Conservation (phyloP, 2,888 invertebrate genomes). For the Pseudococcus jackbeardsleyi region DNA sequence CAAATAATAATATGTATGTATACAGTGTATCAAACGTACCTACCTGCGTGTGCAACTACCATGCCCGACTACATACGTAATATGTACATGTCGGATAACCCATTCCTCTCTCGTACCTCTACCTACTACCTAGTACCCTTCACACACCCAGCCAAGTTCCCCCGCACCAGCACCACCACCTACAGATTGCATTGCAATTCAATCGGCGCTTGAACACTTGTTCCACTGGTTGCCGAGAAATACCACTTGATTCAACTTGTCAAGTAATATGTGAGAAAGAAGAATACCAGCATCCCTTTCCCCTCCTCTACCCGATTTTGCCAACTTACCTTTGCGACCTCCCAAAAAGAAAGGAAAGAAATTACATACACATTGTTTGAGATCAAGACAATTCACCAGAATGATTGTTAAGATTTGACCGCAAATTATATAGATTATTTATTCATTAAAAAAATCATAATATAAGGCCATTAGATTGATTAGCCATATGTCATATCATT, state of each 20-base stretch:
- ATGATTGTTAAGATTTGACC: too few relatives aligned
- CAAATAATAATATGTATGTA: conserved; percentile 33
- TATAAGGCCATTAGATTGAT: too few relatives aligned
- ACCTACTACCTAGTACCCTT: conserved; percentile 2
- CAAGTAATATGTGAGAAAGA: neutral
- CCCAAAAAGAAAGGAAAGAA: neutral
- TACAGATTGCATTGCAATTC: neutral
- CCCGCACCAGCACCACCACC: neutral
- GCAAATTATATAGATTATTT: too few relatives aligned
- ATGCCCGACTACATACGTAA: neutral
- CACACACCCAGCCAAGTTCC: neutral
- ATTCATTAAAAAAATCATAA: too few relatives aligned
- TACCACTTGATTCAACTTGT: neutral
- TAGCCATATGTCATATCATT: too few relatives aligned
- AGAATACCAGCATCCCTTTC: neutral
- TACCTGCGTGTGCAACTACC: conserved; percentile 37
- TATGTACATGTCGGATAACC: neutral
- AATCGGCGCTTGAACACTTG: conserved; percentile 21
- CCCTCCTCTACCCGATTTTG: neutral
- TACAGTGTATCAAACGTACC: conserved; percentile 3
- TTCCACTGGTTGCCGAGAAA: neutral
- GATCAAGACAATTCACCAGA: too few relatives aligned
- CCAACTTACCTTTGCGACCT: neutral
- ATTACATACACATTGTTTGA: too few relatives aligned
- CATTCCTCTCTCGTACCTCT: neutral